phyloP scores from a whole-genome alignment of 2,113 vertebrate species.

The rat (Rattus norvegicus) region GRCr8 NC_086021.1:112996501-112997000 shows the following conservation, averaged over 20 bases:
- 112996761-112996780: neutral
- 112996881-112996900: neutral
- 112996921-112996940: neutral
- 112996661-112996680: neutral
- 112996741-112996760: neutral
- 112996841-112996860: conserved; percentile 8
- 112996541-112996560: neutral
- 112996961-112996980: neutral
- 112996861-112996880: conserved; percentile 19
- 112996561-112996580: neutral
- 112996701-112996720: neutral
- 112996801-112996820: neutral
- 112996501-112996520: neutral
- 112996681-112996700: neutral
- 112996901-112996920: neutral
- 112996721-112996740: neutral
- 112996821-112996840: neutral
- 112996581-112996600: neutral
- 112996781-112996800: neutral
- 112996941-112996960: neutral
- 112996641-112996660: neutral
- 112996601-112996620: neutral
- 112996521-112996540: conserved; percentile 28
- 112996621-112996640: neutral
- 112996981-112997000: neutral